Conservation (phyloP, 2,797 vertebrate genomes). For the Bufotes viridis region DNA sequence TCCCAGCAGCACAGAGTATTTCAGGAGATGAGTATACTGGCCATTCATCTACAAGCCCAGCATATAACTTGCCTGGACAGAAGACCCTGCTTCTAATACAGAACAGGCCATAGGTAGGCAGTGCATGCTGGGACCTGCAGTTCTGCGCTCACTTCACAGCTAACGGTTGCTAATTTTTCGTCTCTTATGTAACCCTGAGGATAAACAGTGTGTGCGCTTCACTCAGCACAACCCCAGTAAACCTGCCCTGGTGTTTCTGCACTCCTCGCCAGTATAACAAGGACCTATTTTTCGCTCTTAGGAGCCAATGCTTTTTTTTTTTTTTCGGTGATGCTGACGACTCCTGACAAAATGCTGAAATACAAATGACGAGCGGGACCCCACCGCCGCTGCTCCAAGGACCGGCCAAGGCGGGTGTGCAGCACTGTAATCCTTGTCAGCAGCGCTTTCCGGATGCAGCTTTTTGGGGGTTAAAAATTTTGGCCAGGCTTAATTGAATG, state of each 20-base stretch:
- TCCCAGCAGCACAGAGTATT: neutral
- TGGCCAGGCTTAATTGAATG: constrained; percentile 86
- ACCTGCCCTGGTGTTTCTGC: neutral
- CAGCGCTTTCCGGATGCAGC: neutral
- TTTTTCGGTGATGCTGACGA: neutral
- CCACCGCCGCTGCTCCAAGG: neutral
- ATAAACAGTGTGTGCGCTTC: neutral
- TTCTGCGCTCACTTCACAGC: neutral
- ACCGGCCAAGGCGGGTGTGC: neutral
- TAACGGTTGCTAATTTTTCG: neutral
- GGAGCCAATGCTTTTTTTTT: neutral
- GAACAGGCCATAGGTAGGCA: neutral
- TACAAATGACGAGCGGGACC: neutral
- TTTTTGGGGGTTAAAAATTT: constrained; percentile 72
- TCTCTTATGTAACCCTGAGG: neutral
- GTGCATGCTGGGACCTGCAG: neutral
- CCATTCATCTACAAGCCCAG: neutral
- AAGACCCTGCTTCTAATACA: neutral
- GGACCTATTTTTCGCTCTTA: neutral
- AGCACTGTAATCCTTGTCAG: neutral
- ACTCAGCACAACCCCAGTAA: neutral
- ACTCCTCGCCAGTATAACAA: no score
- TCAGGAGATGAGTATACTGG: neutral
- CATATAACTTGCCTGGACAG: no score
- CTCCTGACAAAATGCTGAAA: constrained; percentile 23